Evolutionary conservation across 2,797 vertebrate genomes (phyloP), one percentile per base, ranked within the genome.

Genomic region (Melanitta fusca): DNA sequence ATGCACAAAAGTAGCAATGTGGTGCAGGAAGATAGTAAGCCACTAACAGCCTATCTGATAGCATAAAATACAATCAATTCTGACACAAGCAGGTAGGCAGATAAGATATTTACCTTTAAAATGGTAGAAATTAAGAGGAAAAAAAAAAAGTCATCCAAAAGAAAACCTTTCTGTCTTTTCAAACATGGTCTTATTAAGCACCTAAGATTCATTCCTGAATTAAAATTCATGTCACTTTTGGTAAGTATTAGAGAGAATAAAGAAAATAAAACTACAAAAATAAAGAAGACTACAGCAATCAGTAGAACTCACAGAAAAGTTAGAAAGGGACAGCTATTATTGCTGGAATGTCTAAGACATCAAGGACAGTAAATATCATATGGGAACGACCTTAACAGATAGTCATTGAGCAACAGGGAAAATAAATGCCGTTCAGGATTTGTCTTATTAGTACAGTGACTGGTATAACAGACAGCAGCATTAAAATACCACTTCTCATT

Each of bases 1-100:
- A 68, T 72, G 51, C 43, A 64, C 4, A 78, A 57, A 32, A 60
- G 87, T 15, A 72, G 82, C 74, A 91, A 82, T 77, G 74, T 80
- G 83, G 25, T 88, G 11, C 47, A 90, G 62, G 61, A 88, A 95
- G 91, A 95, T 91, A 96, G 77, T 54, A 90, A 74, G 14, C 39
- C 49, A 79, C 39, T 34, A 66, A 53, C 14, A 56, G 51, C 25
- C 13, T 91, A 85, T 95, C 91, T 95, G 80, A 94, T 80, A 34
- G 21, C 53, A 43, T 91, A 36, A 57, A 90, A 73, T 64, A 60
- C 66, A 60, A 95, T 94, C 80, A 88, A 86, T 97, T 82, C 53
- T 65, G 45, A 45, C 38, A 28, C 41, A 78, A 41, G 45, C 34
- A 90, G 49, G 39, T 51, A 90, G 36, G 18, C 2, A 91, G 88